Evolutionary conservation across 2,113 vertebrate genomes (phyloP).

Genomic region (Pygathrix nemaeus): DNA sequence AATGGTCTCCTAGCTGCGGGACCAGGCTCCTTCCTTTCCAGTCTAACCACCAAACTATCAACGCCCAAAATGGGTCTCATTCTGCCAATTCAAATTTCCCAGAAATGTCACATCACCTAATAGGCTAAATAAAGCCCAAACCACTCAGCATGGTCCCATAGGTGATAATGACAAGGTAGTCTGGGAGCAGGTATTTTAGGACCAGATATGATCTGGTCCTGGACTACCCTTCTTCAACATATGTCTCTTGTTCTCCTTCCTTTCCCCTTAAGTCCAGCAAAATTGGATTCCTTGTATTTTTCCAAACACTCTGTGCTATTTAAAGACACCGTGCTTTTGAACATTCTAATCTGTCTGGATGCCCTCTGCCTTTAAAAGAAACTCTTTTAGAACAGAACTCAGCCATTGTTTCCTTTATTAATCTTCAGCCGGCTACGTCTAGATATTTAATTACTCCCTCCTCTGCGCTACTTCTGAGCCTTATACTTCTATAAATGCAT

Average conservation of each 20-base stretch:
- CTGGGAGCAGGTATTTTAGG: neutral
- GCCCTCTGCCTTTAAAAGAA: neutral
- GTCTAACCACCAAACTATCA: neutral
- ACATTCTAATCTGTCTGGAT: neutral
- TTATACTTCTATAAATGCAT: neutral
- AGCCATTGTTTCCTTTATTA: neutral
- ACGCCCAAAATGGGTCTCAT: neutral
- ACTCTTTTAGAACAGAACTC: neutral
- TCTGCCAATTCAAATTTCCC: neutral
- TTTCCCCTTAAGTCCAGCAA: neutral
- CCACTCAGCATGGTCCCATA: neutral
- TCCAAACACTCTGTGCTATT: neutral
- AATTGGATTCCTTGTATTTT: neutral
- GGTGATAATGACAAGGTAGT: neutral
- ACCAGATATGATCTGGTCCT: neutral
- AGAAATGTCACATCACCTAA: neutral
- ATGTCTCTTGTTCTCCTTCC: neutral
- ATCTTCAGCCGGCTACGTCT: neutral
- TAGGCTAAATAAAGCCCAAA: neutral
- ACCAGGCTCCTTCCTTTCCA: neutral
- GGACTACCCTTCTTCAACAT: neutral
- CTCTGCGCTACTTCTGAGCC: neutral
- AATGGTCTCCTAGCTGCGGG: neutral
- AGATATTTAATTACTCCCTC: neutral
- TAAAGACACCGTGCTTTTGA: neutral